Evolutionary conservation across 2,888 invertebrate genomes (phyloP).

Genomic region (Meloe dianella): DNA sequence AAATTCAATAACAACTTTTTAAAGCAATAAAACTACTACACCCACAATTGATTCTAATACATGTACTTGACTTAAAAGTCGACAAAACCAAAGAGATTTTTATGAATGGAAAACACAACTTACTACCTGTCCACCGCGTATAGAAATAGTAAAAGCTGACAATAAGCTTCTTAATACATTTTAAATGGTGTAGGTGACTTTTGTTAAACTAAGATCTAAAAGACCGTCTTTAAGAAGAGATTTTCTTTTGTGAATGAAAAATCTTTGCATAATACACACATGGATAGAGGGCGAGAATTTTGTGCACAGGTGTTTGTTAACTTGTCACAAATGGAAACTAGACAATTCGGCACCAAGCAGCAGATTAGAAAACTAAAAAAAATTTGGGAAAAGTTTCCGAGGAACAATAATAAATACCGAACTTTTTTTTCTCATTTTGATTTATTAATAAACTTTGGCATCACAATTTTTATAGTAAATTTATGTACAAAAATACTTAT

Average conservation of each 20-base stretch:
- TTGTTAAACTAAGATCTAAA: constrained; percentile 26
- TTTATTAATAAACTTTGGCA: constrained; percentile 35
- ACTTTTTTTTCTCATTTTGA: background rate
- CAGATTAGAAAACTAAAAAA: background rate
- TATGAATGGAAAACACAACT: constrained; percentile 23
- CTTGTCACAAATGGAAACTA: background rate
- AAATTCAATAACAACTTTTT: background rate
- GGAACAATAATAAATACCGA: background rate
- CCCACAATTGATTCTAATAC: background rate
- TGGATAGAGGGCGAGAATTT: constrained; percentile 10
- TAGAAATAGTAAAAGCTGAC: constrained; percentile 23
- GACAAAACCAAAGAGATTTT: background rate
- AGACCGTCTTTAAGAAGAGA: background rate
- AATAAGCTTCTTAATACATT: constrained; percentile 39
- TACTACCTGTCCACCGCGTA: constrained; percentile 23
- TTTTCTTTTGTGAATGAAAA: constrained; percentile 22
- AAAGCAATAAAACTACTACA: background rate
- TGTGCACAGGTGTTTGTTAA: constrained; percentile 26
- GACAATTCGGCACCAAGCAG: constrained; percentile 2
- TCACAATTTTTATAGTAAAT: constrained; percentile 26
- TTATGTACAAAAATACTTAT: constrained; percentile 27
- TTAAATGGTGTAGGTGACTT: constrained; percentile 40
- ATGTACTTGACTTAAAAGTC: constrained; percentile 13
- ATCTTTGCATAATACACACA: constrained; percentile 23
- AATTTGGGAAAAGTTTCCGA: background rate